Evolutionary conservation across 2,113 vertebrate species (phyloP).

Genomic region (Nesogale talazaci): DNA sequence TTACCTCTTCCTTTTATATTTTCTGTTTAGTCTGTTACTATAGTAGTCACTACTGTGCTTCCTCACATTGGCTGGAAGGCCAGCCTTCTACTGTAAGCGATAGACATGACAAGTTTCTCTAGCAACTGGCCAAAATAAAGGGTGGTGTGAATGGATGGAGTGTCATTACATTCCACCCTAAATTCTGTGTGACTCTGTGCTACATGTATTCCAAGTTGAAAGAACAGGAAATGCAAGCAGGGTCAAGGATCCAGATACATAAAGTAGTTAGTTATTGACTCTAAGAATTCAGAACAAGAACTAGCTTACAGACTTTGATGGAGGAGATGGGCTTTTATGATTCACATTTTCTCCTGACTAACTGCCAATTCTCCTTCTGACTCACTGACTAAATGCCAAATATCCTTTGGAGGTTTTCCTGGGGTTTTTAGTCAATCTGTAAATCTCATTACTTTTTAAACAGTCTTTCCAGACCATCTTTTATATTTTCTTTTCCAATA

Average conservation of each 20-base stretch:
- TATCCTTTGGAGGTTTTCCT: constrained; percentile 67
- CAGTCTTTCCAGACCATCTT: constrained; percentile 70
- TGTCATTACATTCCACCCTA: background rate
- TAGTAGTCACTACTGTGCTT: constrained; percentile 51
- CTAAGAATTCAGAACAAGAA: constrained; percentile 40
- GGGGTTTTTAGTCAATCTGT: constrained; percentile 67
- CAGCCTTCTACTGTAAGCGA: constrained; percentile 45
- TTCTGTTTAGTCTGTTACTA: constrained; percentile 81
- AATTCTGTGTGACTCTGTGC: background rate
- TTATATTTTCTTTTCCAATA: constrained; percentile 65
- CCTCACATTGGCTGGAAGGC: constrained; percentile 51
- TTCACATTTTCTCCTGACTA: constrained; percentile 74
- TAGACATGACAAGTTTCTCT: constrained; percentile 56
- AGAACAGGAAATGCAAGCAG: constrained; percentile 48
- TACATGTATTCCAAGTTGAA: constrained; percentile 10
- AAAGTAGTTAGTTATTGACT: constrained; percentile 21
- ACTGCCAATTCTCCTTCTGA: constrained; percentile 65
- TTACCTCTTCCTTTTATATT: constrained; percentile 50
- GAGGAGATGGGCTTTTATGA: constrained; percentile 60
- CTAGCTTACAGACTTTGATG: constrained; percentile 33
- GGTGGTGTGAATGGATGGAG: constrained; percentile 21
- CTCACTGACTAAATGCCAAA: constrained; percentile 69
- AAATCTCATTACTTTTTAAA: constrained; percentile 77
- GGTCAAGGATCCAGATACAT: constrained; percentile 12
- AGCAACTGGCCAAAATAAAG: constrained; percentile 60